Evolutionary conservation across 2,113 vertebrate genomes (phyloP), one percentile per base, ranked within the genome.

Genomic region (Agapornis roseicollis): DNA sequence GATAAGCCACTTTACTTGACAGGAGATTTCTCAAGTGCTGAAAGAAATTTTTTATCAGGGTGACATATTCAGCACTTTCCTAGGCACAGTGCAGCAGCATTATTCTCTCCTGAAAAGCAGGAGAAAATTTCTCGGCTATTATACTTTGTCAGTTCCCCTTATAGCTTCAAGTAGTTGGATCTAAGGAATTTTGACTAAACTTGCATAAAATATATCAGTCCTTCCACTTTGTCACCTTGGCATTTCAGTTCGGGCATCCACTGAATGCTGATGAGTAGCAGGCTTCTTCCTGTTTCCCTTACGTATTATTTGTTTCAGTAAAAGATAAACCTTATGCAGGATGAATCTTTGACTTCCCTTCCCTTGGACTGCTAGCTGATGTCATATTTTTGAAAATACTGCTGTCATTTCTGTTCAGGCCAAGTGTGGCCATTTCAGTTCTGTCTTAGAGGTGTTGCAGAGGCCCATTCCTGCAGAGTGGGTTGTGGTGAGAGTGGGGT

Each of bases 61-160:
- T 89, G 77, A 71, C 9, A 24, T 24, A 27, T 25, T 61, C 53
- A 81, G 84, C 66, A 42, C 56, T 76, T 68, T 47, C 9, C 20
- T 28, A 58, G 55, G 56, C 29, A 39, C 29, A 33, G 6, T 0
- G 9, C 0, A 0, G 78, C 35, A 64, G 73, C 0, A 0, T 20
- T 60, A 20, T 39, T 39, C 15, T 55, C 25, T 19, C 7, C 25
- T 55, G 52, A 60, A 89, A 91, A 87, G 8, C 33, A 41, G 42
- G 52, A 89, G 49, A 33, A 44, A 85, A 49, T 84, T 79, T 49
- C 14, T 52, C 47, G 27, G 7, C 27, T 74, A 0, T 50, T 72
- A 47, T 9, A 47, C 52, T 80, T 78, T 61, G 11, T 72, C 66
- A 81, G 13, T 24, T 94, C 28, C 8, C 39, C 35, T 89, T 65